phyloP scores from a whole-genome alignment of 2,888 invertebrate genomes.

The Caenorhabditis parvicauda region DNA sequence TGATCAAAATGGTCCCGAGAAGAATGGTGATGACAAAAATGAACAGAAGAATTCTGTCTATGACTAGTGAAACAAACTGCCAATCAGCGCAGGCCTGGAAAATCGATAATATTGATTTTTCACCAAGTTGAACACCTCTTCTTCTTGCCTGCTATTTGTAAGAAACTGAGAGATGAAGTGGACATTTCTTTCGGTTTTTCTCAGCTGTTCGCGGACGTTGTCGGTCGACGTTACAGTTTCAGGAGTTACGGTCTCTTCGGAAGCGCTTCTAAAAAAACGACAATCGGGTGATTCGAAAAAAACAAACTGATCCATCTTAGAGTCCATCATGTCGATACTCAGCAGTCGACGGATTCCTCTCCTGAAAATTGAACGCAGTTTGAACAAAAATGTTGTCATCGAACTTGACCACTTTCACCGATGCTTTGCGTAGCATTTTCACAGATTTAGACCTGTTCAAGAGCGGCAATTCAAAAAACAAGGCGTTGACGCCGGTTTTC shows the following conservation, averaged over 20 bases:
- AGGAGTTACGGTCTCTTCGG: slow-evolving; percentile 11
- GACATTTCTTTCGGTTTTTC: slow-evolving; percentile 51
- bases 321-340: slow-evolving; percentile 21
- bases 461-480: slow-evolving; percentile 38
- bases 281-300: too few relatives aligned
- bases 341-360: slow-evolving; percentile 21
- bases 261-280: slow-evolving; percentile 15
- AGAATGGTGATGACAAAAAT: slow-evolving; percentile 45
- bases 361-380: slow-evolving; percentile 2
- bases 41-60: slow-evolving; percentile 54
- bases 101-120: too few relatives aligned
- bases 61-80: slow-evolving; percentile 56
- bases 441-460: slow-evolving; percentile 35
- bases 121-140: too few relatives aligned
- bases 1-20: slow-evolving; percentile 37
- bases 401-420: slow-evolving; percentile 23
- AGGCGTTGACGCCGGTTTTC: slow-evolving; percentile 15
- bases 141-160: slow-evolving; percentile 33
- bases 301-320: too few relatives aligned
- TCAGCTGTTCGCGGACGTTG: slow-evolving; percentile 29
- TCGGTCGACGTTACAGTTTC: slow-evolving; percentile 17
- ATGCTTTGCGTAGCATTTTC: slow-evolving; percentile 17
- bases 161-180: slow-evolving; percentile 55
- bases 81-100: slow-evolving; percentile 56
- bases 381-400: background rate